These are phyloP conservation scores for Atlantisia rogersi DNA, from an alignment of 2,113 vertebrate genomes.

Conservation along the genomic window DNA sequence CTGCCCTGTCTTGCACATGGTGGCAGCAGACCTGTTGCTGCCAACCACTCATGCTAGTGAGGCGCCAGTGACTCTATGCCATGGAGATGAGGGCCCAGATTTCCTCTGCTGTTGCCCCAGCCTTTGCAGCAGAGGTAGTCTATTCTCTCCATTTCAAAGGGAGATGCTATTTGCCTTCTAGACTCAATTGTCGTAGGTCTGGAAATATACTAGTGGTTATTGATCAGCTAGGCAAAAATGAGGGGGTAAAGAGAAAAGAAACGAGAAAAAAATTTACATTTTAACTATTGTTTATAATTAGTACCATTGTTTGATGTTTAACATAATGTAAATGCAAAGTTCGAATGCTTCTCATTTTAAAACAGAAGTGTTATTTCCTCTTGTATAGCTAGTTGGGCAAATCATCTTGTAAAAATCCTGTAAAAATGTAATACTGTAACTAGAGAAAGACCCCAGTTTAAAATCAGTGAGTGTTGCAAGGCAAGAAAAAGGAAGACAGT, in stretches of 20 bases:
- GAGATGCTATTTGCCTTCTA: neutral
- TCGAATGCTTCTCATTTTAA: neutral
- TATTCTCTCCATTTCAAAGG: neutral
- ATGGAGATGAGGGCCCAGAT: accelerated
- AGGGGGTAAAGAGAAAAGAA: too few relatives aligned
- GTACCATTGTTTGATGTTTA: neutral
- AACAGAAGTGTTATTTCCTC: neutral
- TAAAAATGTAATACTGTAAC: neutral
- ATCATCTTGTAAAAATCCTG: neutral
- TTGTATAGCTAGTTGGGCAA: neutral
- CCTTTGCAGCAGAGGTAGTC: neutral
- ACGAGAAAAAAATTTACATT: neutral
- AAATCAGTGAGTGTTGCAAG: neutral
- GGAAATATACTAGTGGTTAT: neutral
- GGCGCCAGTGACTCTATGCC: neutral
- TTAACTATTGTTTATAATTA: neutral
- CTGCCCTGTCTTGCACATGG: neutral
- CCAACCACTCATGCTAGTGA: accelerated
- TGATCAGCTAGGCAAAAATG: too few relatives aligned
- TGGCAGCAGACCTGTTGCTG: neutral
- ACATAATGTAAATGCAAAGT: neutral
- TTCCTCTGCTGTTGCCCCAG: neutral
- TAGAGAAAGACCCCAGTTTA: neutral
- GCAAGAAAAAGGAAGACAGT: neutral
- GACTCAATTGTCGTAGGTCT: neutral